phyloP scores from a whole-genome alignment of 2,888 invertebrate genomes.

The Melinaea menophilus region DNA sequence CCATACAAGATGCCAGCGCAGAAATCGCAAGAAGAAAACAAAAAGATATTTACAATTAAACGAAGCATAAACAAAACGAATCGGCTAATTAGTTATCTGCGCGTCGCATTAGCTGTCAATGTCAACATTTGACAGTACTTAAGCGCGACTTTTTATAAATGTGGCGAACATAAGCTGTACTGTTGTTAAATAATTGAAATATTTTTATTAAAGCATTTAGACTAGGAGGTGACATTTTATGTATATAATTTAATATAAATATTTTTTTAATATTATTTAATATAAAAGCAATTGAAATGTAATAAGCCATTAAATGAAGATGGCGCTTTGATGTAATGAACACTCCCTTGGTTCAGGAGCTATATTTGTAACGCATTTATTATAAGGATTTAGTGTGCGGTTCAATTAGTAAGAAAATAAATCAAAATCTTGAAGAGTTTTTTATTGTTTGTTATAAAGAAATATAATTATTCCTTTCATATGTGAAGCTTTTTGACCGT shows the following conservation, averaged over 20 bases:
- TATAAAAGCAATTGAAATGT: no score
- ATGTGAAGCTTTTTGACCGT: no score
- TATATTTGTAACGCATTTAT: slow-evolving; percentile 19
- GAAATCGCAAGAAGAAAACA: slow-evolving; percentile 82
- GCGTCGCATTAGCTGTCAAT: not conserved
- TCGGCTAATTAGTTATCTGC: slow-evolving; percentile 5
- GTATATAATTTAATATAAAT: slow-evolving; percentile 18
- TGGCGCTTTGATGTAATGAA: not conserved
- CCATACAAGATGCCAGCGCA: slow-evolving; percentile 86
- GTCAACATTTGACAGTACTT: slow-evolving; percentile 7
- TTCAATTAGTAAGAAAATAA: slow-evolving; percentile 16
- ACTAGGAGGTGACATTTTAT: slow-evolving; percentile 27
- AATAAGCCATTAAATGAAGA: not conserved
- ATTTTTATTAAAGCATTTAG: slow-evolving; percentile 10
- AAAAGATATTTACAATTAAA: slow-evolving; percentile 46
- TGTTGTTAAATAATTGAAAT: slow-evolving; percentile 8
- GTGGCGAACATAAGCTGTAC: not conserved
- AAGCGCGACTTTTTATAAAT: slow-evolving; percentile 7
- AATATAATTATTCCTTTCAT: no score
- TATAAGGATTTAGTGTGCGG: slow-evolving; percentile 10
- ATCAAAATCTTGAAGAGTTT: slow-evolving; percentile 12
- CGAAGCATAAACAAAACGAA: not conserved
- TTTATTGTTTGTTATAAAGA: slow-evolving; percentile 1
- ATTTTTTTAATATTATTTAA: slow-evolving; percentile 11
- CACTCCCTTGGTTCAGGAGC: slow-evolving; percentile 19